phyloP scores from a whole-genome alignment of 2,113 vertebrate species.

The Hypomesus transpacificus region DNA sequence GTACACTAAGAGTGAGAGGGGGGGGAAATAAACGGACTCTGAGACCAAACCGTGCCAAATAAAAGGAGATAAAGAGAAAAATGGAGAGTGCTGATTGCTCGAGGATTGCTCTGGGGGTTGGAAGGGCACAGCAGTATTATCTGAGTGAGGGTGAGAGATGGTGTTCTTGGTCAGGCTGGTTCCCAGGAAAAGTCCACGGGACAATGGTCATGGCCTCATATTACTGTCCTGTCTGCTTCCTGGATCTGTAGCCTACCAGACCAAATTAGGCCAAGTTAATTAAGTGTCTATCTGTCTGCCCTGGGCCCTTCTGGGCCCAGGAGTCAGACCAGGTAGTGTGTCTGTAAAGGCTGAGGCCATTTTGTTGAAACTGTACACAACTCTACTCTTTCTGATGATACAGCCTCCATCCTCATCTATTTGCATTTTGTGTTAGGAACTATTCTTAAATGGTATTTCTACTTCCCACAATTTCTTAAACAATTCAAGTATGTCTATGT shows the following conservation, averaged over 20 bases:
- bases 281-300: background rate
- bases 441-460: too few relatives aligned
- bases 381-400: too few relatives aligned
- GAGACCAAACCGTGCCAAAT: background rate
- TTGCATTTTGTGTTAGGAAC: too few relatives aligned
- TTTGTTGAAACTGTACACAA: too few relatives aligned
- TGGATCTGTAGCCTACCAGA: background rate
- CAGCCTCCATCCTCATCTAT: too few relatives aligned
- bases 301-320: background rate
- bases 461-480: too few relatives aligned
- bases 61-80: background rate
- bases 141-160: conserved; percentile 10
- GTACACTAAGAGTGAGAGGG: too few relatives aligned
- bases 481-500: background rate
- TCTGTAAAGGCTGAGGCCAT: background rate
- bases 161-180: background rate
- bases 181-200: background rate
- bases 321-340: background rate
- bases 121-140: conserved; percentile 16
- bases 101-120: conserved; percentile 44
- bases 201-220: conserved; percentile 1
- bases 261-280: conserved; percentile 21
- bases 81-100: conserved; percentile 34
- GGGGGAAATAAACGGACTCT: background rate
- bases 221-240: conserved; percentile 16